Evolutionary conservation across 2,113 vertebrate genomes (phyloP).

Genomic region (Tachysurus fulvidraco): DNA sequence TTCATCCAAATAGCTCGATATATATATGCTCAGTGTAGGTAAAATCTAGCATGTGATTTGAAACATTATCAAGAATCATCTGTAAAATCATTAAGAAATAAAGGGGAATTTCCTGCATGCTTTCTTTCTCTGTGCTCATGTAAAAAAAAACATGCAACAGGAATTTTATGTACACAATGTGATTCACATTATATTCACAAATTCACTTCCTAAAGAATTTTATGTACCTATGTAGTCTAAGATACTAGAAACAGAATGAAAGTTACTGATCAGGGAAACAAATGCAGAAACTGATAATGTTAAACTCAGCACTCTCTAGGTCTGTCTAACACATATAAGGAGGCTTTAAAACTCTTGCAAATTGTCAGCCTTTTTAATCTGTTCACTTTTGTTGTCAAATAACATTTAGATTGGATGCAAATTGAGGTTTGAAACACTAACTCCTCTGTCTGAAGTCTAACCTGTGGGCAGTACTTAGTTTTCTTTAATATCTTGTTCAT

Average conservation of each 20-base stretch:
- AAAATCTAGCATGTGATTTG: background rate
- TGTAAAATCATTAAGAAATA: background rate
- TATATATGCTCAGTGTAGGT: background rate
- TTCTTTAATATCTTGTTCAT: background rate
- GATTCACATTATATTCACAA: background rate
- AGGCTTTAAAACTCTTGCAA: background rate
- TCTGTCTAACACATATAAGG: background rate
- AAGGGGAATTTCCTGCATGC: background rate
- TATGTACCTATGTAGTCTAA: slow-evolving; percentile 4
- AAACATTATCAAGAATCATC: background rate
- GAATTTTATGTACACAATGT: background rate
- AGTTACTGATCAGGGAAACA: slow-evolving; percentile 7
- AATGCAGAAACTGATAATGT: slow-evolving; percentile 27
- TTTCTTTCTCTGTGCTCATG: background rate
- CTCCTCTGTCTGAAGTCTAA: background rate
- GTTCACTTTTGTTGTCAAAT: background rate
- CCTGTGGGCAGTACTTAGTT: background rate
- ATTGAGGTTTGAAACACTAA: background rate
- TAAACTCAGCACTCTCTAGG: background rate
- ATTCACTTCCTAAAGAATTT: slow-evolving; percentile 15
- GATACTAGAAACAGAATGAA: slow-evolving; percentile 5
- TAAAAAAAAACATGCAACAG: background rate
- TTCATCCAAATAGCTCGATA: background rate
- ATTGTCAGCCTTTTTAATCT: background rate
- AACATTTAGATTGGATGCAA: background rate